Conservation (phyloP, 2,888 invertebrate genomes). For the Diarsia dahlii region DNA sequence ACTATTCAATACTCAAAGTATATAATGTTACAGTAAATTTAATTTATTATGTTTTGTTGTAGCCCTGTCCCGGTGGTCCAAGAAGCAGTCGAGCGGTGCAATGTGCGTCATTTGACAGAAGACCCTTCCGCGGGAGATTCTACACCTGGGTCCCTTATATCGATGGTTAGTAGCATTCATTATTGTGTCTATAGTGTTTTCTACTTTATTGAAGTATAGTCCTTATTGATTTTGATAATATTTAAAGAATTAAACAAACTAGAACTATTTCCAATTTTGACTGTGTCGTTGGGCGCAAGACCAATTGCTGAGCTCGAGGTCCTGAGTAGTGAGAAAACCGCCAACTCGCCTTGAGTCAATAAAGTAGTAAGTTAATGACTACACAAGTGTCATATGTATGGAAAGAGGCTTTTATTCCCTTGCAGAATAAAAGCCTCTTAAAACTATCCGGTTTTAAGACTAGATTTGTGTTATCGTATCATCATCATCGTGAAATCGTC, state of each 20-base stretch:
- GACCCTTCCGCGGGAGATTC: constrained; percentile 93
- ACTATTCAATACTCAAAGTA: too few species aligned
- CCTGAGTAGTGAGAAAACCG: too few species aligned
- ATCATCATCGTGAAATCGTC: not conserved
- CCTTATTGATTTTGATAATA: not conserved
- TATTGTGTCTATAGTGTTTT: not conserved
- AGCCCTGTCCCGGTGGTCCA: constrained; percentile 92
- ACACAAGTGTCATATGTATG: too few species aligned
- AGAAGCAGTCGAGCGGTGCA: constrained; percentile 93
- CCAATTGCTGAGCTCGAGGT: too few species aligned
- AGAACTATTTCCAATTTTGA: not conserved
- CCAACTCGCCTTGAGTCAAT: too few species aligned
- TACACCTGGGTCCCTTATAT: constrained; percentile 95
- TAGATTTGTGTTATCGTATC: not conserved
- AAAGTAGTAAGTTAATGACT: too few species aligned
- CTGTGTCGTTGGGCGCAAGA: too few species aligned
- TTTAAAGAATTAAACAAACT: not conserved
- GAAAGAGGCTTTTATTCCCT: too few species aligned
- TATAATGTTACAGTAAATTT: not conserved
- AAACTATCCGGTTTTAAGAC: too few species aligned
- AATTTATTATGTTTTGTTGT: constrained; percentile 60
- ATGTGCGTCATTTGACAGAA: constrained; percentile 93
- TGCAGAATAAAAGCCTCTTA: too few species aligned
- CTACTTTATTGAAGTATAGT: not conserved
- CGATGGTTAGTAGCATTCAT: constrained; percentile 91